Conservation (phyloP, 2,888 invertebrate species). For the Standfussiana lucernea region DNA sequence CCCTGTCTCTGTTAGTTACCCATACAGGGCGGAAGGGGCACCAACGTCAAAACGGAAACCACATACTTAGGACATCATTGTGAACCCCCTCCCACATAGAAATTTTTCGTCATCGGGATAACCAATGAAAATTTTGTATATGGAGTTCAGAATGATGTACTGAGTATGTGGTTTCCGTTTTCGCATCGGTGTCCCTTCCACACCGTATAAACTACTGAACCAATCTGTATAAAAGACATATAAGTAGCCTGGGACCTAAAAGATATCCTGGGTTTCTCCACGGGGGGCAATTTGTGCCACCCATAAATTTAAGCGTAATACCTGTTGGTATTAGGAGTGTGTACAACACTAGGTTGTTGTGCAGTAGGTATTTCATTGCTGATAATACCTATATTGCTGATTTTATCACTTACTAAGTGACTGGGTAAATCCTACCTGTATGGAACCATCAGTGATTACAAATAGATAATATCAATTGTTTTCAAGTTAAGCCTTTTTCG, state of each 20-base stretch:
- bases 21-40: too few relatives aligned
- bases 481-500: not conserved
- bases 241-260: not conserved
- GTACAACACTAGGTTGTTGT: not conserved
- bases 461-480: conserved; percentile 40
- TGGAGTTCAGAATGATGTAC: too few relatives aligned
- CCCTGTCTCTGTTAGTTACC: not conserved
- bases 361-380: conserved; percentile 3
- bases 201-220: not conserved
- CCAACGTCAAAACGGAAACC: too few relatives aligned
- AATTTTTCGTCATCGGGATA: too few relatives aligned
- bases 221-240: not conserved
- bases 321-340: not conserved
- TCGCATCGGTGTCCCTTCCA: too few relatives aligned
- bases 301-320: not conserved
- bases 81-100: too few relatives aligned
- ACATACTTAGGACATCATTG: too few relatives aligned
- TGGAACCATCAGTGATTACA: conserved; percentile 4
- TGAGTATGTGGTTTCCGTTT: too few relatives aligned
- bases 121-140: too few relatives aligned
- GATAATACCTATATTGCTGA: conserved; percentile 5
- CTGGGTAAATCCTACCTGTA: conserved; percentile 2
- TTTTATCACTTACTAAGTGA: conserved; percentile 40
- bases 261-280: not conserved
- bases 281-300: not conserved